Evolutionary conservation across 1,140 invertebrate genomes (phyloP), one percentile per base, ranked within the genome.

Genomic region (Nomia melanderi): DNA sequence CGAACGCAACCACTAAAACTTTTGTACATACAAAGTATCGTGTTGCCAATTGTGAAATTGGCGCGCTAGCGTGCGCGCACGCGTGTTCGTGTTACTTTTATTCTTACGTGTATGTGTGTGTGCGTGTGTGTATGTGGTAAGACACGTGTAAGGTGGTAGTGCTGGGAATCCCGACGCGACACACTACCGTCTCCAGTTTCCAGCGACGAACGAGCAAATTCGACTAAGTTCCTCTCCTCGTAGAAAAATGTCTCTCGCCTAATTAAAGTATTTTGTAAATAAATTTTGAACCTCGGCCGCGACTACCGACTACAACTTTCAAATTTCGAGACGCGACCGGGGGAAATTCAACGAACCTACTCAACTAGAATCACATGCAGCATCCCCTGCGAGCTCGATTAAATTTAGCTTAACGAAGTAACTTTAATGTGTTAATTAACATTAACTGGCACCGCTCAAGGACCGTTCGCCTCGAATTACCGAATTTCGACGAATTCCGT

Each of bases 11-110:
- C 27, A 25, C 56, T 71, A 77, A 63, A 71, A 63, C 59, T 71
- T 71, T 50, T 62, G 67, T 76, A 76, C 64, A 62, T 77, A 77
- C 75, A 70, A 70, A 77, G 57, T 71, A 77, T 70, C 67, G n/a
- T 36, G 27, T 62, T 71, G 65, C 56, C 64, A 29, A 31, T 29
- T 39, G 6, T n/a, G 12, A 41, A 62, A 60, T 27, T 53, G 25
- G 56, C 65, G 56, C 56, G 74, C 54, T 5, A 33, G 56, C 29
- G 56, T n/a, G 20, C 59, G 57, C 57, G 53, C 23, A 12, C 29
- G 29, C 17, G 56, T 23, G 9, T 62, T 27, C 65, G 20, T 69
- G 64, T 75, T 56, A 47, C n/a, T n/a, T n/a, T n/a, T 36, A 74
- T 74, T 66, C 62, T 66, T 50, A 74, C 62, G 71, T 74, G 47